phyloP scores from a whole-genome alignment of 2,797 vertebrate species.

The Austrolebias charrua region DNA sequence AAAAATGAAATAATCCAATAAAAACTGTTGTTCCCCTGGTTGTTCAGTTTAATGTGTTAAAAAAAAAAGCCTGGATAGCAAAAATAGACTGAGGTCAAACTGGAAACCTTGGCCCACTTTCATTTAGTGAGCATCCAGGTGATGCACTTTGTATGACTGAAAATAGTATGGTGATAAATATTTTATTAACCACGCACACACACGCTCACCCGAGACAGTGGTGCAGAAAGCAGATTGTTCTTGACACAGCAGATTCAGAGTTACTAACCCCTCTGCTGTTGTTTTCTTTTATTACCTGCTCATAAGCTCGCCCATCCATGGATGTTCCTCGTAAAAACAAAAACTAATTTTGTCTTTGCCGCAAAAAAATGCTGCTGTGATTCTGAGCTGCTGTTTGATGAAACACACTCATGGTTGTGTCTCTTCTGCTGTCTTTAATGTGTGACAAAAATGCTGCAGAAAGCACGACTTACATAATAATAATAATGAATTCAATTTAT shows the following conservation, averaged over 20 bases:
- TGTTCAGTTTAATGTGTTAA: neutral
- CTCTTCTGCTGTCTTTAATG: conserved; percentile 34
- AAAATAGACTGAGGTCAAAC: neutral
- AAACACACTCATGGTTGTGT: conserved; percentile 29
- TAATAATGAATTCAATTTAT: no score
- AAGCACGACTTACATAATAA: neutral
- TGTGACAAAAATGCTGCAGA: neutral
- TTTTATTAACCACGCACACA: conserved; percentile 41
- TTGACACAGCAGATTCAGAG: conserved; percentile 44
- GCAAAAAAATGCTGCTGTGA: conserved; percentile 32
- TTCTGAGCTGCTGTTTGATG: neutral
- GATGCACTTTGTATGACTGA: conserved; percentile 16
- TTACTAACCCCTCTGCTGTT: conserved; percentile 36
- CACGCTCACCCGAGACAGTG: conserved; percentile 26
- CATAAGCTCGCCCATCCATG: conserved; percentile 14
- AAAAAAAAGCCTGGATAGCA: neutral
- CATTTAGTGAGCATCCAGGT: conserved; percentile 2
- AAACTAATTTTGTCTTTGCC: conserved; percentile 24
- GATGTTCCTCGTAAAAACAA: conserved; percentile 25
- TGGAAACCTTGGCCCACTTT: conserved; percentile 3
- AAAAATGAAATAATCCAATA: no score
- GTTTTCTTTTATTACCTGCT: conserved; percentile 48
- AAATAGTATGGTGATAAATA: conserved; percentile 42
- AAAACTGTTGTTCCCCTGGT: conserved; percentile 1
- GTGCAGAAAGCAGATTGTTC: conserved; percentile 40